Percentiles rank a stretch among this genome's conserved stretches.
These are phyloP conservation scores for Zaprionus bogoriensis DNA, from an alignment of 2,888 invertebrate genomes.

Conservation along the genomic window DNA sequence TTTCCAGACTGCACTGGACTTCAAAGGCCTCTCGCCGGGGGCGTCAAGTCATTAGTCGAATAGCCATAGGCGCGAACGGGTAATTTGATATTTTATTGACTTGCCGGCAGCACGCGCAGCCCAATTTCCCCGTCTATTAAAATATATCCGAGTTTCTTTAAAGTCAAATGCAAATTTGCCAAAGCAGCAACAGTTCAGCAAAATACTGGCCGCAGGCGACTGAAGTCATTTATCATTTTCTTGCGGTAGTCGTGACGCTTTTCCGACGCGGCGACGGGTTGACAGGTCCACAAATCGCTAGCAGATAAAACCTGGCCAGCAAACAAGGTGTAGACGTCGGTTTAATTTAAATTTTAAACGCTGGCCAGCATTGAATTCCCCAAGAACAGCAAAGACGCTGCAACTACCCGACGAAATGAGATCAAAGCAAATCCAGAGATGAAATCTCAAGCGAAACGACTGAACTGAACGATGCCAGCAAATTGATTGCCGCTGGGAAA, in stretches of 20 bases:
- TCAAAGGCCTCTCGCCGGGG: conserved; percentile 32
- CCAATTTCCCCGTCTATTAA: too few relatives aligned
- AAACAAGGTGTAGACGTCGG: too few relatives aligned
- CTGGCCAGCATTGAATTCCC: too few relatives aligned
- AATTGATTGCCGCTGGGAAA: conserved; percentile 68
- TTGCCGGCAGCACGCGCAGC: conserved; percentile 1
- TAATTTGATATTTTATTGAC: conserved; percentile 64
- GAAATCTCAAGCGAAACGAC: conserved; percentile 23
- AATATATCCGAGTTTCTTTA: conserved; percentile 29
- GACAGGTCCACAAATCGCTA: too few relatives aligned
- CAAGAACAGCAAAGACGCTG: too few relatives aligned
- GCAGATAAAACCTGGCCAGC: too few relatives aligned
- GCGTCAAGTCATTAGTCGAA: conserved; percentile 55
- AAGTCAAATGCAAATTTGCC: conserved; percentile 32
- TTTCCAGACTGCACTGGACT: too few relatives aligned
- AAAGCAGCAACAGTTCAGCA: too few relatives aligned
- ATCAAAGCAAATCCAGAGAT: conserved; percentile 35
- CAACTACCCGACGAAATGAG: too few relatives aligned
- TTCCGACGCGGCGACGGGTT: too few relatives aligned
- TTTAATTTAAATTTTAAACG: too few relatives aligned
- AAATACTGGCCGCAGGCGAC: too few relatives aligned
- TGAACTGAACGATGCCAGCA: conserved; percentile 11
- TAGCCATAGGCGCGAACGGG: conserved; percentile 45
- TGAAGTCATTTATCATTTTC: conserved; percentile 45
- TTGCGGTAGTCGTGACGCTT: conserved; percentile 5